Conservation (phyloP, 2,113 vertebrate species). For the Gobio gobio region DNA sequence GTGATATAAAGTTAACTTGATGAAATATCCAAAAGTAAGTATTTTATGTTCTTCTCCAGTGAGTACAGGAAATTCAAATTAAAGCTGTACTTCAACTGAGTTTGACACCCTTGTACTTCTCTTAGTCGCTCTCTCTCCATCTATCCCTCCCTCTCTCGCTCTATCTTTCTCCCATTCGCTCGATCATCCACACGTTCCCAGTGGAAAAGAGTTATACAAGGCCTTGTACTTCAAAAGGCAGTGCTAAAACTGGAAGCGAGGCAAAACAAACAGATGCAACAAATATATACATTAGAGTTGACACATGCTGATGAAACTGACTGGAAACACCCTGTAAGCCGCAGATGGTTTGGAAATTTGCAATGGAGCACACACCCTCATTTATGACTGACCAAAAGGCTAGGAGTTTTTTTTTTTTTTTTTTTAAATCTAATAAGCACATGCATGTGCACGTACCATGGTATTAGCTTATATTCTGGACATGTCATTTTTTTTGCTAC, state of each 20-base stretch:
- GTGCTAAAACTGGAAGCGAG: conserved; percentile 43
- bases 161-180: not conserved
- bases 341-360: conserved; percentile 46
- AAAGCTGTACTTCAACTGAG: not conserved
- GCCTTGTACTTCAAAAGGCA: conserved; percentile 43
- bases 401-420: not conserved
- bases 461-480: not conserved
- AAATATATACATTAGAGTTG: conserved; percentile 51
- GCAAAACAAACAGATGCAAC: conserved; percentile 49
- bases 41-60: not conserved
- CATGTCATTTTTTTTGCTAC: too few relatives aligned
- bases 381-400: conserved; percentile 48
- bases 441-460: not conserved
- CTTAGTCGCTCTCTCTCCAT: not conserved
- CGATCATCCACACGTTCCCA: conserved; percentile 12
- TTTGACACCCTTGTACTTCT: conserved; percentile 8
- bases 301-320: conserved; percentile 51
- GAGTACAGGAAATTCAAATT: not conserved
- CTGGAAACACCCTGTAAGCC: conserved; percentile 46
- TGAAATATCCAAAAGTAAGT: not conserved
- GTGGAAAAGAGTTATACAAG: conserved; percentile 38
- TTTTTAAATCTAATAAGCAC: not conserved
- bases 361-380: conserved; percentile 25
- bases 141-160: not conserved
- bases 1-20: too few relatives aligned